Evolutionary conservation across 2,888 invertebrate species (phyloP), one percentile per base, ranked within the genome.

Genomic region (Nasonia oneida): DNA sequence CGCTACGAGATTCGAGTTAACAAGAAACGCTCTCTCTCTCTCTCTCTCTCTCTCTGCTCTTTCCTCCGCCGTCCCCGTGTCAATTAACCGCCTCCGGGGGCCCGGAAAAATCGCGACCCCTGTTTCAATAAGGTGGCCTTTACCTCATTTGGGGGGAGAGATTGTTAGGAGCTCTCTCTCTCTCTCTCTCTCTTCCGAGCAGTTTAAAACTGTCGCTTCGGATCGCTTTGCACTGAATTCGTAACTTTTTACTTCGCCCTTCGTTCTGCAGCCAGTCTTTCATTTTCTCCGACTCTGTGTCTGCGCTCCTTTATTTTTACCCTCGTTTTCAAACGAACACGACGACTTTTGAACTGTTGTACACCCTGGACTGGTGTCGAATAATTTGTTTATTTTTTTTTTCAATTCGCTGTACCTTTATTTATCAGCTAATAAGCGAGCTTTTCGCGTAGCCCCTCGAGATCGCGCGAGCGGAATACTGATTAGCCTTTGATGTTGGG

Each of bases 101-200:
- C 90, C 90, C 91, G 92, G 85, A 93, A 93, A 93, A 93, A 93
- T 93, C 92, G 92, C 92, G 89, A 92, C 93, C 93, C 93, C 92
- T 92, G 92, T 93, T 93, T 93, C 93, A 93, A 93, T 93, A 93
- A 93, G 93, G 92, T 92, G 91, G 92, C 93, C 93, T 93, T 93
- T 93, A 93, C 93, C 93, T 93, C 93, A 93, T 93, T 93, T 93
- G 90, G 92, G 91, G 57, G 91, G 90, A 84, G 10, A 93, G 92
- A 92, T 93, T 93, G 92, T 93, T 92, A 92, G 91, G 88, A 91
- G 88, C 39, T 71, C 50, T 75, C 23, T 23, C 74, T 74, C 61
- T 74, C 61, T 74, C 39, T 71, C 50, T 75, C 74, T 74, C 39
- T 74, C 61, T 74, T n/a, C 10, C 23, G 6, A 42, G 75, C 91